A percentile compares a stretch with the other conserved stretches of the same genome.
These are phyloP conservation scores for Phenganax stokvisi DNA, from an alignment of 92 coral and sea anemone genomes.

Conservation along the genomic window DNA sequence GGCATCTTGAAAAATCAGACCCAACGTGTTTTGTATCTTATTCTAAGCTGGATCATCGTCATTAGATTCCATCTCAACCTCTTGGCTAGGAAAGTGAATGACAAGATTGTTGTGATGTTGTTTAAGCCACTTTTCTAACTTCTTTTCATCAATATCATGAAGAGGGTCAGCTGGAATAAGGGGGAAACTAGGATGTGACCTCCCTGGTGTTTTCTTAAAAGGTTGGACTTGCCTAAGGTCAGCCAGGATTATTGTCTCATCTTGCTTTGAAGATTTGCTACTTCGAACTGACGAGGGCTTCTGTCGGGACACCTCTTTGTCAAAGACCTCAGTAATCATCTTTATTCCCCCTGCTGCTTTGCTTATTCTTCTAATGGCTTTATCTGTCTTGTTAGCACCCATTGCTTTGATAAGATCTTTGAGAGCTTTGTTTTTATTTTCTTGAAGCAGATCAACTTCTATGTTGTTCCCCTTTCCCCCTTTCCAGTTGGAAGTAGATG, in stretches of 20 bases:
- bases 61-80: neutral
- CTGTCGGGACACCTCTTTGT: constrained; percentile 1
- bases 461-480: constrained; percentile 20
- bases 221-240: constrained; percentile 28
- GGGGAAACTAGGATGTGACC: constrained; percentile 29
- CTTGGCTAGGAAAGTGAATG: constrained; percentile 16
- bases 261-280: constrained; percentile 16
- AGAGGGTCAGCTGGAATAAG: constrained; percentile 18
- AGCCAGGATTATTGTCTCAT: constrained; percentile 13
- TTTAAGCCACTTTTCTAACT: constrained; percentile 21
- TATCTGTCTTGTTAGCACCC: constrained; percentile 60
- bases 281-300: neutral
- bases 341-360: constrained; percentile 56
- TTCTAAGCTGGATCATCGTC: neutral
- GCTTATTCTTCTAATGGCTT: constrained; percentile 47
- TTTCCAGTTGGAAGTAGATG: constrained; percentile 44
- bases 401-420: constrained; percentile 51
- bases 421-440: constrained; percentile 24
- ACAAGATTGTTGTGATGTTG: constrained; percentile 17
- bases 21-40: too few species aligned
- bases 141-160: constrained; percentile 4
- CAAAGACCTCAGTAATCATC: constrained; percentile 40
- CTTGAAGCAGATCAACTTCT: constrained; percentile 39
- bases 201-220: neutral
- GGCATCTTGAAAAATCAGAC: too few species aligned